Evolutionary conservation across 92 coral and sea anemone genomes (phyloP).

Genomic region (Heliopora coerulea): DNA sequence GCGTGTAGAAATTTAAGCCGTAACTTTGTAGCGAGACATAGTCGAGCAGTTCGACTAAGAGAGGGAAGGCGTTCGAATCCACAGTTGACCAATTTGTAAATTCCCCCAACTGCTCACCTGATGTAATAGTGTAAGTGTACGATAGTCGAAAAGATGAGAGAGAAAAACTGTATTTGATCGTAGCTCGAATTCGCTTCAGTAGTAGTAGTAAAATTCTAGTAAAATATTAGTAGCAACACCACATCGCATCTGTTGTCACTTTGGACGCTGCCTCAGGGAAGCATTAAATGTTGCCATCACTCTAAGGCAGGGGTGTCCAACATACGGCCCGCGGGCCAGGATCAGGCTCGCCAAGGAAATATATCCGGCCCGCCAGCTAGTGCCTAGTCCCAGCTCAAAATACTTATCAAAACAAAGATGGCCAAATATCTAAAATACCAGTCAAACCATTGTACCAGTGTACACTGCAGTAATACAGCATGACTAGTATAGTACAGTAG

Average conservation of each 20-base stretch:
- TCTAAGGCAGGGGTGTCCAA: no score
- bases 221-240: slow-evolving; percentile 45
- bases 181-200: slow-evolving; percentile 47
- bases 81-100: slow-evolving; percentile 48
- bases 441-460: no score
- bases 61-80: slow-evolving; percentile 33
- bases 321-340: no score
- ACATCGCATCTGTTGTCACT: slow-evolving; percentile 6
- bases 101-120: slow-evolving; percentile 45
- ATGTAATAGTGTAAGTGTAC: slow-evolving; percentile 50
- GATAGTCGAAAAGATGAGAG: slow-evolving; percentile 41
- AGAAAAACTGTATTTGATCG: slow-evolving; percentile 42
- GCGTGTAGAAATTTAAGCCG: slow-evolving; percentile 46
- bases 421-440: no score
- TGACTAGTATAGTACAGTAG: no score
- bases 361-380: no score
- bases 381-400: no score
- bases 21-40: slow-evolving; percentile 33
- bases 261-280: no score
- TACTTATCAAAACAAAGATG: no score
- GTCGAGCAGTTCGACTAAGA: slow-evolving; percentile 46
- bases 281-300: no score
- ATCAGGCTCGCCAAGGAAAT: no score
- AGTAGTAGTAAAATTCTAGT: slow-evolving; percentile 45
- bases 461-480: no score